A percentile compares a stretch with the other conserved stretches of the same genome.
Evolutionary conservation across 2,113 vertebrate genomes (phyloP).

Genomic region (Tetrao urogallus): DNA sequence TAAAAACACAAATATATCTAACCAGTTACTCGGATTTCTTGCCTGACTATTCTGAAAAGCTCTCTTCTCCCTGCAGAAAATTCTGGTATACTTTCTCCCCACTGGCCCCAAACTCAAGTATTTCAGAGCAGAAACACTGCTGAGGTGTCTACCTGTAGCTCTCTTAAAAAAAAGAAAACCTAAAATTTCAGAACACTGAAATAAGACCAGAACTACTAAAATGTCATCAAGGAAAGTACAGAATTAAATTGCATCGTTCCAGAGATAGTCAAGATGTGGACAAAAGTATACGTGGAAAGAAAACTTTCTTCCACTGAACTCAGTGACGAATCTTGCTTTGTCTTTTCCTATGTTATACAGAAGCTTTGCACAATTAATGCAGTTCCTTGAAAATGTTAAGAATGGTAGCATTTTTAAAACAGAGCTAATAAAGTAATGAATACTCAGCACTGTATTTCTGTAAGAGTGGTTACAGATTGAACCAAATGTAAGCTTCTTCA

Average conservation of each 20-base stretch:
- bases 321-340: background rate
- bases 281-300: background rate
- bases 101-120: rapidly evolving
- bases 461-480: background rate
- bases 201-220: background rate
- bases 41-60: background rate
- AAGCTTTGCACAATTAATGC: background rate
- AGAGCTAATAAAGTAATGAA: background rate
- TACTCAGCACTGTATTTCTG: background rate
- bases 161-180: background rate
- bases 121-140: background rate
- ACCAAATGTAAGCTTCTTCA: background rate
- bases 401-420: background rate
- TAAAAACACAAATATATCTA: background rate
- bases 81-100: background rate
- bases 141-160: background rate
- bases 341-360: background rate
- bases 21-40: background rate
- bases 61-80: background rate
- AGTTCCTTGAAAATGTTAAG: background rate
- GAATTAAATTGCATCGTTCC: background rate
- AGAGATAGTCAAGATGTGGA: background rate
- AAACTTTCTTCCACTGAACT: background rate
- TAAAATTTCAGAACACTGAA: background rate
- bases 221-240: background rate